Evolutionary conservation across 2,797 vertebrate species (phyloP).

Genomic region (Pelochelys cantorii): DNA sequence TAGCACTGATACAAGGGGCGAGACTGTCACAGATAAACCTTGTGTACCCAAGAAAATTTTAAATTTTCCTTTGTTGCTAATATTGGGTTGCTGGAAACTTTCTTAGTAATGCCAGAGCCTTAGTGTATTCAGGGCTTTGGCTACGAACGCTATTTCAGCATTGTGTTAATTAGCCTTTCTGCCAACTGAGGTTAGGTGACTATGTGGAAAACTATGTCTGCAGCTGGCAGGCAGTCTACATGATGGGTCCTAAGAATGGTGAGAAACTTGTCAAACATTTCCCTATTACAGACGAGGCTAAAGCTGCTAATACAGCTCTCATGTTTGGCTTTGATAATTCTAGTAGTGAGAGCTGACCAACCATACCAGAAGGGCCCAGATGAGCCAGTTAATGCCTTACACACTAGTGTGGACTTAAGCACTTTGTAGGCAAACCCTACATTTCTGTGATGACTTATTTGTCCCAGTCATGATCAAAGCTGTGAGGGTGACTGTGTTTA

Average conservation of each 20-base stretch:
- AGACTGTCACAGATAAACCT: background rate
- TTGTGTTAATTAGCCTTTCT: background rate
- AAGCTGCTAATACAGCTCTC: background rate
- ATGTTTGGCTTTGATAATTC: background rate
- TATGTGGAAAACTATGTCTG: background rate
- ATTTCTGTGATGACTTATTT: background rate
- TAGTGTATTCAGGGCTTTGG: background rate
- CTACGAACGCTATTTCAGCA: background rate
- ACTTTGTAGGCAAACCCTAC: background rate
- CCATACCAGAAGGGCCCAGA: background rate
- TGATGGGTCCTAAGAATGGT: background rate
- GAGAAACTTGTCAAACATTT: background rate
- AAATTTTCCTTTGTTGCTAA: background rate
- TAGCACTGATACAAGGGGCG: background rate
- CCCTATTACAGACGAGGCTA: background rate
- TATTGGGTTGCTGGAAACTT: background rate
- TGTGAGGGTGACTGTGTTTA: background rate
- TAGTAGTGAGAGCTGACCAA: background rate
- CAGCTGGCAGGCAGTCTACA: background rate
- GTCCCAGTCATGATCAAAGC: background rate
- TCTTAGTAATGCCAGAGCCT: background rate
- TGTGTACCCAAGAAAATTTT: background rate
- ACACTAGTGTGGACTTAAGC: background rate
- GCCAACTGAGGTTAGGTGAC: background rate
- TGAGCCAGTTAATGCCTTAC: background rate